A percentile compares a stretch with the other conserved stretches of the same genome.
Conservation (phyloP, 2,797 vertebrate genomes). For the Hyperoplus lanceolatus region DNA sequence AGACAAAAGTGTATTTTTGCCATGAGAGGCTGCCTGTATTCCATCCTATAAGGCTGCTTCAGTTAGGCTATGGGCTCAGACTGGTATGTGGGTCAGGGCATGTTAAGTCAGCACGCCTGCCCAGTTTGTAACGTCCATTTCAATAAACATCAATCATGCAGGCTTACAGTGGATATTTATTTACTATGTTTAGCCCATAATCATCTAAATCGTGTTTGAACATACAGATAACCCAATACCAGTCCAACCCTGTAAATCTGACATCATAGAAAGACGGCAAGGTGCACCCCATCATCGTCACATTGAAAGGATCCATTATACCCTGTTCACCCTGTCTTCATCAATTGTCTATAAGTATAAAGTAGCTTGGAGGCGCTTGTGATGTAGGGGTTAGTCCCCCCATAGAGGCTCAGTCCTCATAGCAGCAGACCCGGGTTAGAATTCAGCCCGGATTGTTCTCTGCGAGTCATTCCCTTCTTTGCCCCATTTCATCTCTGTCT, state of each 20-base stretch:
- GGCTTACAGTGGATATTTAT: background rate
- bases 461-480: too few relatives aligned
- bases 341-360: background rate
- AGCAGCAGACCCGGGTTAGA: too few relatives aligned
- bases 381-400: too few relatives aligned
- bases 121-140: background rate
- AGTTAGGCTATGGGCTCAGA: background rate
- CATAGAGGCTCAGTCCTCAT: too few relatives aligned
- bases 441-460: too few relatives aligned
- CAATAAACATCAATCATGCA: background rate
- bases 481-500: too few relatives aligned
- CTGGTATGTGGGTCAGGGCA: background rate
- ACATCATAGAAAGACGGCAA: conserved; percentile 64
- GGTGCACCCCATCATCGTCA: conserved; percentile 66
- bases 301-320: conserved; percentile 25
- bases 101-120: background rate
- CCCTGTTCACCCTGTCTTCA: conserved; percentile 36
- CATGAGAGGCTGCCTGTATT: conserved; percentile 67
- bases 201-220: background rate
- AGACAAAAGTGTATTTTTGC: conserved; percentile 42
- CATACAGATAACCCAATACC: conserved; percentile 2
- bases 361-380: too few relatives aligned
- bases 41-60: conserved; percentile 52
- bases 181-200: too few relatives aligned
- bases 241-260: conserved; percentile 28